phyloP scores from a whole-genome alignment of 2,797 vertebrate genomes.

The Clarias pachynema region DNA sequence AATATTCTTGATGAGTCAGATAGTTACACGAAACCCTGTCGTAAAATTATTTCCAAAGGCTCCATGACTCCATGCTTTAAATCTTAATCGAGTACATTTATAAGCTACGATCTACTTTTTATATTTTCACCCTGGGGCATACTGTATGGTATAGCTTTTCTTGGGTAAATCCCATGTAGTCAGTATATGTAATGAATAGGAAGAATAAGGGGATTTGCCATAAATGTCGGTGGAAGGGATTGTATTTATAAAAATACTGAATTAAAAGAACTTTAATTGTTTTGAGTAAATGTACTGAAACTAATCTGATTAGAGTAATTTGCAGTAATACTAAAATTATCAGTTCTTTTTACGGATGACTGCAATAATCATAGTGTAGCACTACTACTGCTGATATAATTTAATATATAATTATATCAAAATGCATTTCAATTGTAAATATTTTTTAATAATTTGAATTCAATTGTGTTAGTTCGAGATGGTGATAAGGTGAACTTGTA shows the following conservation, averaged over 20 bases:
- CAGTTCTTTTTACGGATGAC: background rate
- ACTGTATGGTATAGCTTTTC: background rate
- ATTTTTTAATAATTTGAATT: background rate
- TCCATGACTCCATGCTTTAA: background rate
- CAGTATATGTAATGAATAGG: background rate
- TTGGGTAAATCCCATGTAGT: background rate
- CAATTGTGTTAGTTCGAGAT: background rate
- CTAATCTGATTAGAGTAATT: background rate
- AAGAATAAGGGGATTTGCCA: background rate
- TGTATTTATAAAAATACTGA: background rate
- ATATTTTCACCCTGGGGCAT: background rate
- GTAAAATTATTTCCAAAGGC: background rate
- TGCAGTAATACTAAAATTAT: background rate
- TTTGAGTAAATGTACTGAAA: background rate
- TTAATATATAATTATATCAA: background rate
- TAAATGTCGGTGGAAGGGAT: background rate
- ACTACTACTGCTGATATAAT: background rate
- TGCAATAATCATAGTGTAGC: background rate
- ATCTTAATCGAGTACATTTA: background rate
- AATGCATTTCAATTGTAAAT: background rate
- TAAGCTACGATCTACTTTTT: background rate
- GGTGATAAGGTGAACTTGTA: background rate
- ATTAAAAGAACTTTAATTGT: no score
- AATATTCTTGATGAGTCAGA: background rate
- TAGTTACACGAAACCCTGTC: background rate